phyloP scores from a whole-genome alignment of 2,797 vertebrate species.

The Gymnoscopelus braueri region DNA sequence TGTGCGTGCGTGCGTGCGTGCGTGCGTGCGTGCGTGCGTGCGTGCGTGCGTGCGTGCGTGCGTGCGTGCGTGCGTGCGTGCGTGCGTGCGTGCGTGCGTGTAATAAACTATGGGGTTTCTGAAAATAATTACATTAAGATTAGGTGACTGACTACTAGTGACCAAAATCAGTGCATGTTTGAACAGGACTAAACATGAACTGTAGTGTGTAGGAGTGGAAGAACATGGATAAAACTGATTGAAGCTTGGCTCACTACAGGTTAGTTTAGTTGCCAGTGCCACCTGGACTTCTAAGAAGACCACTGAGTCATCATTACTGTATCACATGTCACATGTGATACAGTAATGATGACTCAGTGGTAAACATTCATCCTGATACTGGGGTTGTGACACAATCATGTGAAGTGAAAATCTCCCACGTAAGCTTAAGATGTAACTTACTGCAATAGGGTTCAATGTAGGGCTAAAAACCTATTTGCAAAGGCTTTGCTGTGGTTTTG shows the following conservation, averaged over 20 bases:
- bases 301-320: slow-evolving; percentile 15
- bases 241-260: not conserved
- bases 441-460: too few relatives aligned
- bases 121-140: too few relatives aligned
- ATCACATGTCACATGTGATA: not conserved
- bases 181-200: not conserved
- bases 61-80: too few relatives aligned
- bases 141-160: too few relatives aligned
- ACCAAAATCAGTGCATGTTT: slow-evolving; percentile 5
- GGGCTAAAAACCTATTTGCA: too few relatives aligned
- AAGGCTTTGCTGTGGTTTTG: too few relatives aligned
- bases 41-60: slow-evolving; percentile 1
- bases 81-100: not conserved
- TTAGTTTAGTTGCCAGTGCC: not conserved
- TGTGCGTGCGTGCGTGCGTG: slow-evolving; percentile 1
- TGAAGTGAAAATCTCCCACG: not conserved
- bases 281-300: slow-evolving; percentile 9
- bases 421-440: too few relatives aligned
- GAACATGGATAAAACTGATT: slow-evolving; percentile 8
- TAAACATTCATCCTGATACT: not conserved
- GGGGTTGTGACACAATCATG: not conserved
- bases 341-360: not conserved
- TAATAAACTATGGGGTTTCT: not conserved
- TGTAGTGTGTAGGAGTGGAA: not conserved
- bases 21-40: too few relatives aligned